Evolutionary conservation across 2,797 vertebrate genomes (phyloP).

Genomic region (Micropoecilia bifurca): DNA sequence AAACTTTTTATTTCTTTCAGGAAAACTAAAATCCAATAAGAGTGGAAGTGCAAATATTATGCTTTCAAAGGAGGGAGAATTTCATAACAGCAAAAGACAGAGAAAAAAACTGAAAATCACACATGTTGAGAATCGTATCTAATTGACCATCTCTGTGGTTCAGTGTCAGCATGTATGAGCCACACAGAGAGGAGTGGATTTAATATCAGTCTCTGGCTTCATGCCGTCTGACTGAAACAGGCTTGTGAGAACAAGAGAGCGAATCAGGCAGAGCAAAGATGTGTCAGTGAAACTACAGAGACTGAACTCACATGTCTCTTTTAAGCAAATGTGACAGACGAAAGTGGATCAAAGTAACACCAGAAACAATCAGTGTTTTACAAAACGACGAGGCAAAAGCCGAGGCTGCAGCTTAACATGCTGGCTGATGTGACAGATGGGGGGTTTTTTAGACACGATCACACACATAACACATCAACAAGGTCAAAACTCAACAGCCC

Average conservation of each 20-base stretch:
- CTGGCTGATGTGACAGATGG: constrained; percentile 29
- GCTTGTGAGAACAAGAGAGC: constrained; percentile 21
- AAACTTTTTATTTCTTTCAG: constrained; percentile 34
- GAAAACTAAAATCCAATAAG: constrained; percentile 1
- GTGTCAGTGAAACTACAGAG: constrained; percentile 43
- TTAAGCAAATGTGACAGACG: constrained; percentile 58
- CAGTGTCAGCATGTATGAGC: constrained; percentile 42
- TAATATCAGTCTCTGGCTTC: constrained; percentile 42
- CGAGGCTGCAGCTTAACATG: constrained; percentile 10
- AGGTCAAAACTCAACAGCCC: constrained; percentile 44
- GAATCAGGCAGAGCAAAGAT: constrained; percentile 13
- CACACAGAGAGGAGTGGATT: constrained; percentile 13
- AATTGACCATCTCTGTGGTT: constrained; percentile 62
- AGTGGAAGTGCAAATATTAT: constrained; percentile 25
- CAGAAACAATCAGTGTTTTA: constrained; percentile 55
- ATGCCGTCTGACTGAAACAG: constrained; percentile 26
- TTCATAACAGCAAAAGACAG: constrained; percentile 23
- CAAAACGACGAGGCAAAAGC: constrained; percentile 42
- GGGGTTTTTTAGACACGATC: constrained; percentile 6
- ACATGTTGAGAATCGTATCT: constrained; percentile 61
- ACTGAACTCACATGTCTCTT: constrained; percentile 39
- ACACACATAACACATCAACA: constrained; percentile 13
- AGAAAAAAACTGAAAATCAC: constrained; percentile 42
- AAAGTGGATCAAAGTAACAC: constrained; percentile 51
- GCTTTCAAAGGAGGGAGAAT: constrained; percentile 35